Conservation (phyloP, 2,113 vertebrate species). For the Corynorhinus townsendii region DNA sequence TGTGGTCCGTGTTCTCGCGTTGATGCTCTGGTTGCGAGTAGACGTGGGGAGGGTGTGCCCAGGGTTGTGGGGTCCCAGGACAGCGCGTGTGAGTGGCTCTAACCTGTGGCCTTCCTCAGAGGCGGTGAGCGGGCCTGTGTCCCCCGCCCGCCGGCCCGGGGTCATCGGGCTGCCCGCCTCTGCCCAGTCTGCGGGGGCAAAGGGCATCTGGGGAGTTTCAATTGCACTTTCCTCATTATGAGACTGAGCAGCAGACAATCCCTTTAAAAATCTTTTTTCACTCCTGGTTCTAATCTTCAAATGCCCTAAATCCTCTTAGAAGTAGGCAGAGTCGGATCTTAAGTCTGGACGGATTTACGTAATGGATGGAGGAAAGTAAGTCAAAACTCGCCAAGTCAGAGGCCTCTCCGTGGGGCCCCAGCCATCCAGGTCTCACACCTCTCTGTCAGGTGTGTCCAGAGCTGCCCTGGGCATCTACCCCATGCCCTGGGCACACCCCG, state of each 20-base stretch:
- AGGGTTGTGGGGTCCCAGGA: not conserved
- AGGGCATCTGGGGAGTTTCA: not conserved
- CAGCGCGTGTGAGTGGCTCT: not conserved
- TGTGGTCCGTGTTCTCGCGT: not conserved
- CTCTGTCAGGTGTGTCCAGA: not conserved
- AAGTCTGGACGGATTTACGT: conserved; percentile 58
- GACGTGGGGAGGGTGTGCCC: not conserved
- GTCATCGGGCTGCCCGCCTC: not conserved
- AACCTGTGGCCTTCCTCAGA: not conserved
- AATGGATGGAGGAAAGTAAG: conserved; percentile 20
- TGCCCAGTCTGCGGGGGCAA: not conserved
- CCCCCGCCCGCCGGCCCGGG: not conserved
- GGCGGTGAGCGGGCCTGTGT: not conserved
- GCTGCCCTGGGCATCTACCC: not conserved
- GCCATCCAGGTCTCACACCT: not conserved
- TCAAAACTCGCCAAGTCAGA: not conserved
- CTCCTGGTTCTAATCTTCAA: conserved; percentile 64
- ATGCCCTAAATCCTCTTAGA: conserved; percentile 64
- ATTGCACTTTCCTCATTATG: conserved; percentile 33
- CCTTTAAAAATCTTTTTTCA: conserved; percentile 35
- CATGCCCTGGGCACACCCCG: not conserved
- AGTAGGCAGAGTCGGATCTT: conserved; percentile 51
- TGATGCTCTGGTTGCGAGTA: not conserved
- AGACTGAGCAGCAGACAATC: conserved; percentile 9
- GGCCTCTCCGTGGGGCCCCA: not conserved